Conservation (phyloP, 2,888 invertebrate species). For the Myopa testacea region DNA sequence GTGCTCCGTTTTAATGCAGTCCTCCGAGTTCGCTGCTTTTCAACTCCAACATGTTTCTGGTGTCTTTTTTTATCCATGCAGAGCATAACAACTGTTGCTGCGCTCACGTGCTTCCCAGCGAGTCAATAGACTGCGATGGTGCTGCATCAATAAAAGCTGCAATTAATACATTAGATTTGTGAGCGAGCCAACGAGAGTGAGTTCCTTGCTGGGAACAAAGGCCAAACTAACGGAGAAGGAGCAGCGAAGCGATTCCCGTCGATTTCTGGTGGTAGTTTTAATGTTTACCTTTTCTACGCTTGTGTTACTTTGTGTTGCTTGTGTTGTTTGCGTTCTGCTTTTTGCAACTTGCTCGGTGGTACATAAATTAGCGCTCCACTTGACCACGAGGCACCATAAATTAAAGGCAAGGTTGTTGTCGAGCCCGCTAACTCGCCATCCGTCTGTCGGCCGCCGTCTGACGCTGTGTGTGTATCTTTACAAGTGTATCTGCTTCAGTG, state of each 20-base stretch:
- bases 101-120: neutral
- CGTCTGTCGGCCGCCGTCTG: neutral
- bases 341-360: neutral
- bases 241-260: neutral
- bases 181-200: neutral
- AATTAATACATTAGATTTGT: slow-evolving; percentile 5
- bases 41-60: neutral
- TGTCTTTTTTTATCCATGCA: neutral
- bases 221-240: neutral
- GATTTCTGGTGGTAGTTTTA: neutral
- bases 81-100: slow-evolving; percentile 17
- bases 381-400: slow-evolving; percentile 27
- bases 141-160: neutral
- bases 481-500: no score
- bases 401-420: slow-evolving; percentile 21
- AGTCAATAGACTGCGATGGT: neutral
- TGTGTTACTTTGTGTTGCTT: neutral
- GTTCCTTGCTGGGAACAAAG: neutral
- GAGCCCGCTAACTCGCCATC: neutral
- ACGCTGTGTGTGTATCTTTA: no score
- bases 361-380: slow-evolving; percentile 26
- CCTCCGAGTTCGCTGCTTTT: neutral
- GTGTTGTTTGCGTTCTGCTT: neutral
- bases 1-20: neutral
- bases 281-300: neutral